Conservation (phyloP, 2,888 invertebrate genomes). For the Drosophila percnosoma region DNA sequence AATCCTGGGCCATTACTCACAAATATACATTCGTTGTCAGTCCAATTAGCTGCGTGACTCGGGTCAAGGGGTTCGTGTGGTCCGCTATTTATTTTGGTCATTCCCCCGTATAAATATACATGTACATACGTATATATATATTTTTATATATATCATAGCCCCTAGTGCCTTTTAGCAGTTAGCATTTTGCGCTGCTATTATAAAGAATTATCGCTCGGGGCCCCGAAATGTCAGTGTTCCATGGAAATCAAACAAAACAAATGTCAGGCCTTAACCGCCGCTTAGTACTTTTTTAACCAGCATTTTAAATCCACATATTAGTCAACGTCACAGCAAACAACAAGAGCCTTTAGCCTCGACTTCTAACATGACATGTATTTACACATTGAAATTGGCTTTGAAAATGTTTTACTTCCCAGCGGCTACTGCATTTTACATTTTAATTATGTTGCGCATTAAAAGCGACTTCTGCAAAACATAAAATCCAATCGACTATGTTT, state of each 20-base stretch:
- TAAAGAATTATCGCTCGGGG: constrained; percentile 72
- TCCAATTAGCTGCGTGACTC: constrained; percentile 80
- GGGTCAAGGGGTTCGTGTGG: constrained; percentile 74
- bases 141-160: constrained; percentile 9
- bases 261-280: constrained; percentile 41
- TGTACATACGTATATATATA: background rate
- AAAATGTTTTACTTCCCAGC: background rate
- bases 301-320: constrained; percentile 31
- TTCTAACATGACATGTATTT: background rate
- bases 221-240: constrained; percentile 45
- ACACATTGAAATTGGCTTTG: background rate
- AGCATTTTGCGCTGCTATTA: constrained; percentile 72
- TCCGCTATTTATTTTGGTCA: constrained; percentile 75
- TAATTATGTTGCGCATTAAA: background rate
- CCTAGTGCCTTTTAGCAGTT: constrained; percentile 48
- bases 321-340: constrained; percentile 15
- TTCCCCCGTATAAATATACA: constrained; percentile 8
- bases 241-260: constrained; percentile 77
- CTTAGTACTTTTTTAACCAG: constrained; percentile 20
- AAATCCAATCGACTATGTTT: background rate
- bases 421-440: background rate
- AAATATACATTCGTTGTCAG: constrained; percentile 76
- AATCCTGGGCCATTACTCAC: constrained; percentile 75
- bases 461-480: background rate
- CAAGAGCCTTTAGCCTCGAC: too few species aligned